phyloP scores from a whole-genome alignment of 2,797 vertebrate species.

The Gallinago nigripennis region DNA sequence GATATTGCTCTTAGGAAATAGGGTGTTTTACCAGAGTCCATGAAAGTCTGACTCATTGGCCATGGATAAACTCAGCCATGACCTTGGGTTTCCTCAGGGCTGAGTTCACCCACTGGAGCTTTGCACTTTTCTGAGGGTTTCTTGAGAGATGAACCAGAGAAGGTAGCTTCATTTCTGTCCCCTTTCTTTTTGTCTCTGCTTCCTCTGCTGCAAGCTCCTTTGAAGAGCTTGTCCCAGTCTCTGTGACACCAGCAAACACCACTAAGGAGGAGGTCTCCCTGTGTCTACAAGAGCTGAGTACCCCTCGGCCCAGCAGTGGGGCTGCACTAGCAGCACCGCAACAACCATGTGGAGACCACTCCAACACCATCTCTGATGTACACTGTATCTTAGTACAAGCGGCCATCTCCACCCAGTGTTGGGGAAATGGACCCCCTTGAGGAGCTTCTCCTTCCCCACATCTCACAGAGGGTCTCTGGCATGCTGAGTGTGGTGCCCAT shows the following conservation, averaged over 20 bases:
- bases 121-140: neutral
- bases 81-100: neutral
- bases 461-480: neutral
- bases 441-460: neutral
- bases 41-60: neutral
- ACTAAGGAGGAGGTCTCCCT: neutral
- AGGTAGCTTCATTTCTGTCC: neutral
- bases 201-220: neutral
- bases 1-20: neutral
- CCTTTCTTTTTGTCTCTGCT: neutral
- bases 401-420: neutral
- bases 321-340: neutral
- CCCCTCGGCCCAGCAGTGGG: accelerated
- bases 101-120: neutral
- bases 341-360: neutral
- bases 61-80: neutral
- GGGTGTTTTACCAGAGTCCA: neutral
- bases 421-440: neutral
- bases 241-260: neutral
- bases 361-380: neutral
- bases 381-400: neutral
- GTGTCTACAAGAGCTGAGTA: neutral
- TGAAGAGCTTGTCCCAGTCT: neutral
- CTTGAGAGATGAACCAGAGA: neutral
- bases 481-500: neutral